phyloP scores from a whole-genome alignment of 2,888 invertebrate genomes.

The Gnatocerus cornutus region DNA sequence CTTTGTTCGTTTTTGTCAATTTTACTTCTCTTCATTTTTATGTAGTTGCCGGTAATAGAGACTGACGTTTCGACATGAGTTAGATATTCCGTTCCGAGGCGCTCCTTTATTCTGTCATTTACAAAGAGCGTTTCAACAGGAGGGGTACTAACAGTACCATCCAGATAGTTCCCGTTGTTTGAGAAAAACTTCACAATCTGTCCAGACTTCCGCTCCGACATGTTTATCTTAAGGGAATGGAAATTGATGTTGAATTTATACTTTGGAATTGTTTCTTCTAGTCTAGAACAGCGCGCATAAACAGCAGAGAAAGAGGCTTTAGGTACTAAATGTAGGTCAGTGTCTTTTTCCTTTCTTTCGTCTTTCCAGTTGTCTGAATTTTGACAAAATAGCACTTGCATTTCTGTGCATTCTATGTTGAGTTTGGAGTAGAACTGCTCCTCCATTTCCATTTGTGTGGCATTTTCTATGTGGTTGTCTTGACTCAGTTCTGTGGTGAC shows the following conservation, averaged over 20 bases:
- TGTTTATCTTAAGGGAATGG: conserved; percentile 81
- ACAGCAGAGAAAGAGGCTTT: conserved; percentile 72
- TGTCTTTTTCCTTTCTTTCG: conserved; percentile 80
- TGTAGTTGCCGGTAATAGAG: conserved; percentile 45
- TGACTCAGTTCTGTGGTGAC: conserved; percentile 85
- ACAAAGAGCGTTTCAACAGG: conserved; percentile 5
- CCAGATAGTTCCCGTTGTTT: conserved; percentile 49
- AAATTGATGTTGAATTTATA: conserved; percentile 84
- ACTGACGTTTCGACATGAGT: conserved; percentile 55
- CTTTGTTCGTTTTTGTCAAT: conserved; percentile 35
- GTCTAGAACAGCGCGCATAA: conserved; percentile 64
- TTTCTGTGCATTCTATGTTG: conserved; percentile 79
- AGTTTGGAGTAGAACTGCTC: conserved; percentile 86
- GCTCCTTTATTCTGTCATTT: conserved; percentile 55
- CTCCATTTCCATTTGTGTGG: conserved; percentile 87
- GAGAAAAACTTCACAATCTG: conserved; percentile 77
- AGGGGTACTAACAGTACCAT: neutral
- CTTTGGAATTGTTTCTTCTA: conserved; percentile 67
- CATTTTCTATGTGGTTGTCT: conserved; percentile 79
- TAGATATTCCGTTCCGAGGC: conserved; percentile 50
- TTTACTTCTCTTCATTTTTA: conserved; percentile 46
- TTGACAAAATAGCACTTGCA: conserved; percentile 78
- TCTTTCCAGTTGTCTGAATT: conserved; percentile 85
- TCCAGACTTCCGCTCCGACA: conserved; percentile 82
- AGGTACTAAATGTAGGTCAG: conserved; percentile 83